Evolutionary conservation across 2,888 invertebrate genomes (phyloP), one percentile per base, ranked within the genome.

Genomic region (Buathra laborator): DNA sequence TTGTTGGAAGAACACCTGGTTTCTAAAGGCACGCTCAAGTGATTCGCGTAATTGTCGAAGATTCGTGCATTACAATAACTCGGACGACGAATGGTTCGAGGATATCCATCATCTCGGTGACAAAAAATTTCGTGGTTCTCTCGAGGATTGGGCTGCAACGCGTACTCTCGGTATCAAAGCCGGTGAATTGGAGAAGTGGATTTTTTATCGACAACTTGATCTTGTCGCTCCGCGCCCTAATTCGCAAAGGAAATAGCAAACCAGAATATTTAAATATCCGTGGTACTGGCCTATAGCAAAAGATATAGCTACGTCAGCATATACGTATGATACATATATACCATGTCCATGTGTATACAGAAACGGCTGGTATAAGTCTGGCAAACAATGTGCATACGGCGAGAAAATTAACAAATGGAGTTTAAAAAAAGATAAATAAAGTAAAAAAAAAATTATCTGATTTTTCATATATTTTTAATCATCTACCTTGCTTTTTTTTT

Each of bases 171-270:
- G 66, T n/a, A 43, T 66, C 7, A 66, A 66, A 66, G 43, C 43
- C 37, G 62, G 62, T 32, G 37, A 62, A 62, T 62, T 62, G 14
- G 62, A 62, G 32, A 29, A 32, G 32, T 62, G 32, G 62, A 14
- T 62, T 12, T 62, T 12, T 14, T 14, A 62, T 29, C 62, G 32
- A 7, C 29, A 62, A 19, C 62, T 62, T 62, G 62, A 37, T 12
- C 62, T 62, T 62, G 32, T 62, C 7, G n/a, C 37, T 32, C 62
- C 62, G 12, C 32, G 62, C 2, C 12, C 1, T 10, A 14, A 14
- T 32, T 32, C 62, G 14, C 62, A 62, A 62, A 62, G 14, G 37
- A 19, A 6, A 59, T 10, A 1, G 16, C 7, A 46, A 67, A 19
- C 12, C 5, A 46, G 67, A 67, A 67, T 67, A 5, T 3, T 24